Percentiles rank a stretch among this genome's conserved stretches.
Conservation (phyloP, 1,140 invertebrate genomes). For the Pogonomyrmex barbatus region DNA sequence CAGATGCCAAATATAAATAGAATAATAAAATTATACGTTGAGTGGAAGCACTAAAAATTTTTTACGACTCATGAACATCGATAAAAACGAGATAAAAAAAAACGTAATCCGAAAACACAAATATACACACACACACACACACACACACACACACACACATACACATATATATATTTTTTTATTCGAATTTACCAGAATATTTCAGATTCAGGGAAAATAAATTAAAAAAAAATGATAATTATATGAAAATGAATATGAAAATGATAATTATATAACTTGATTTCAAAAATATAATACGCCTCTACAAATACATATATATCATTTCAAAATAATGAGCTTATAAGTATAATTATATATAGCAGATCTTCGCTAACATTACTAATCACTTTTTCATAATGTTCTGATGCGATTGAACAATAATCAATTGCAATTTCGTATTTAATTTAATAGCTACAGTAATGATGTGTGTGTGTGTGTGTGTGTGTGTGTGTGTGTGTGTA, state of each 20-base stretch:
- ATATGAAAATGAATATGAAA: not conserved
- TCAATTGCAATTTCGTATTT: conserved; percentile 39
- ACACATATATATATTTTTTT: not conserved
- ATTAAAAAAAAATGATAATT: not conserved
- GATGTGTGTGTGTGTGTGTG: not conserved
- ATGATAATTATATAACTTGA: not conserved
- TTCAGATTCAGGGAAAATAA: not conserved
- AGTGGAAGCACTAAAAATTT: not conserved
- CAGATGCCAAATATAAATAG: not conserved
- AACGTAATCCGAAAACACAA: too few species aligned
- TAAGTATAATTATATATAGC: not conserved
- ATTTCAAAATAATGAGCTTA: conserved; percentile 4
- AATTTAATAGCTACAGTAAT: conserved; percentile 20
- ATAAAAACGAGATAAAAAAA: not conserved
- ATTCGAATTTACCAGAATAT: not conserved
- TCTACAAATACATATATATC: too few species aligned
- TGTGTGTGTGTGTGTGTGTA: not conserved
- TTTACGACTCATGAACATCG: not conserved
- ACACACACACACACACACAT: not conserved
- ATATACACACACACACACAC: not conserved
- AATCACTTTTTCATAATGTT: conserved; percentile 5
- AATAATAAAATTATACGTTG: not conserved
- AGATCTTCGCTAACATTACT: not conserved
- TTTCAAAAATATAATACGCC: not conserved
- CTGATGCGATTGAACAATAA: conserved; percentile 17